Evolutionary conservation across 1,140 invertebrate species (phyloP).

Genomic region (Stegodyphus dumicola): DNA sequence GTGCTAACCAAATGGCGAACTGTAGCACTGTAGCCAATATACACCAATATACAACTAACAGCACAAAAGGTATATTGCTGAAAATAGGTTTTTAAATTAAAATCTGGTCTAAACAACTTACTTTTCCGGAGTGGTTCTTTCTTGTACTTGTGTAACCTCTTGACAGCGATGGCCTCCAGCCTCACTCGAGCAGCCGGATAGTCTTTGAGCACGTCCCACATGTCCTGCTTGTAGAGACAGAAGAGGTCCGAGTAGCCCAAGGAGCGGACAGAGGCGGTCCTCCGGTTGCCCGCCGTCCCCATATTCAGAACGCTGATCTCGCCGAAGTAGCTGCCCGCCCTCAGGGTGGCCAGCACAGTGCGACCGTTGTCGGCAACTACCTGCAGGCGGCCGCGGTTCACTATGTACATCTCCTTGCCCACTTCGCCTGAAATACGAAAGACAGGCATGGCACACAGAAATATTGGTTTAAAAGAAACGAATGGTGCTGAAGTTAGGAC

Average conservation of each 20-base stretch:
- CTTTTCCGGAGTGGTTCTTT: constrained; percentile 91
- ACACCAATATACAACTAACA: too few species aligned
- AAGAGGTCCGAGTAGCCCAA: constrained; percentile 99
- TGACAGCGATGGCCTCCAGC: constrained; percentile 96
- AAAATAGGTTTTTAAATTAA: too few species aligned
- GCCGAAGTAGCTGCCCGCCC: constrained; percentile 98
- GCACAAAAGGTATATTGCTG: too few species aligned
- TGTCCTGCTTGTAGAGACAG: constrained; percentile 94
- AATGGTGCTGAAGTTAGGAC: too few species aligned
- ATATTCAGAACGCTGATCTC: constrained; percentile 99
- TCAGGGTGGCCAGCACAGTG: constrained; percentile 94
- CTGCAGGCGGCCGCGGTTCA: constrained; percentile 94
- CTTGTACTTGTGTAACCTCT: constrained; percentile 95
- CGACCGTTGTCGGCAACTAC: constrained; percentile 97
- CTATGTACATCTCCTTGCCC: constrained; percentile 99
- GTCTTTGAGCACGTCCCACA: constrained; percentile 99
- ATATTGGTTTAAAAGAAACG: too few species aligned
- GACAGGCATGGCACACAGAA: too few species aligned
- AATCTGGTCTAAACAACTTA: constrained; percentile 67
- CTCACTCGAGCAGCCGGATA: constrained; percentile 95
- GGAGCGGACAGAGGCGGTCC: constrained; percentile 95
- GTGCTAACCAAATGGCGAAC: too few species aligned
- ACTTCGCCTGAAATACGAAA: constrained; percentile 82
- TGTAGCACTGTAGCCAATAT: too few species aligned
- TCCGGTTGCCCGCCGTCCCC: constrained; percentile 94